A percentile compares a stretch with the other conserved stretches of the same genome.
These are phyloP conservation scores for Rhagonycha fulva DNA, from an alignment of 2,888 invertebrate genomes.

Conservation along the genomic window DNA sequence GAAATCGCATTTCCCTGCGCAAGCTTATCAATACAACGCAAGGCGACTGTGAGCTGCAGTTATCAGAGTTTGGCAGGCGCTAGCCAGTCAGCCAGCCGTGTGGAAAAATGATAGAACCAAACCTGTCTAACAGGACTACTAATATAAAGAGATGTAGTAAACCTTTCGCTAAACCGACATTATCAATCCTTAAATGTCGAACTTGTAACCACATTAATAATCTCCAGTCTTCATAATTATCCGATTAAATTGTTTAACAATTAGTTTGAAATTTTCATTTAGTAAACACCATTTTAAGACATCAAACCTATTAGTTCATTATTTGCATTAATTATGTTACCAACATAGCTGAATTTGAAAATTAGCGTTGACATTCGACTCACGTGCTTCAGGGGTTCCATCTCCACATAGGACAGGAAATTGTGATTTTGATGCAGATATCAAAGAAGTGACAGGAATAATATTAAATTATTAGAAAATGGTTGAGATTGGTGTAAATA, in stretches of 20 bases:
- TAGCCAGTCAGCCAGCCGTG: slow-evolving; percentile 57
- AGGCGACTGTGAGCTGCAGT: slow-evolving; percentile 56
- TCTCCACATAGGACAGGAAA: slow-evolving; percentile 33
- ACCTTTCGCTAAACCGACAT: background rate
- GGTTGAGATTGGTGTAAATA: slow-evolving; percentile 9
- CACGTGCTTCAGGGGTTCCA: slow-evolving; percentile 28
- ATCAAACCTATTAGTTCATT: background rate
- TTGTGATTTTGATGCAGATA: slow-evolving; percentile 35
- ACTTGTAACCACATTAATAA: background rate
- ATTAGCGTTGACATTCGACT: slow-evolving; percentile 11
- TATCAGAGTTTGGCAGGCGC: slow-evolving; percentile 53
- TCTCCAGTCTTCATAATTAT: background rate
- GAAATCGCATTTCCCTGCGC: slow-evolving; percentile 45
- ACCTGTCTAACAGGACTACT: slow-evolving; percentile 25
- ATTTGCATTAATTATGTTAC: background rate
- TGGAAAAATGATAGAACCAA: slow-evolving; percentile 62
- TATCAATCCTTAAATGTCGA: background rate
- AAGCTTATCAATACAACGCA: slow-evolving; percentile 52
- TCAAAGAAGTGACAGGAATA: slow-evolving; percentile 29
- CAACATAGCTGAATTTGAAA: background rate
- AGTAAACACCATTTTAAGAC: background rate
- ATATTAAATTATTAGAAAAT: slow-evolving; percentile 32
- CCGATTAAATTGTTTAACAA: background rate
- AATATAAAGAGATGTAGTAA: slow-evolving; percentile 12
- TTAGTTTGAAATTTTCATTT: background rate